phyloP scores from a whole-genome alignment of 1,140 invertebrate genomes.

The Trichomalopsis sarcophagae region DNA sequence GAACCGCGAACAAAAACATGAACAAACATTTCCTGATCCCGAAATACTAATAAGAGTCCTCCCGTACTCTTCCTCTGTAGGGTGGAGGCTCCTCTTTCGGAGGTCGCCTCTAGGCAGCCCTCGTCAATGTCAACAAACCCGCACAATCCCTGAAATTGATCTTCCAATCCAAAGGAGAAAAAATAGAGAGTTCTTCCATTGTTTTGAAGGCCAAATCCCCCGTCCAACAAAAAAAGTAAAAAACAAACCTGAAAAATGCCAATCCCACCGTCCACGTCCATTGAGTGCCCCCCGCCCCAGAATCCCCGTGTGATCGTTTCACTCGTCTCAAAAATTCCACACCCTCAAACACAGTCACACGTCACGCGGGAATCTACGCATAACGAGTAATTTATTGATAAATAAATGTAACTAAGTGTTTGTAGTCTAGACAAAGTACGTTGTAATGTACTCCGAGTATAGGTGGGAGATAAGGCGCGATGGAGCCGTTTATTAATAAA shows the following conservation, averaged over 20 bases:
- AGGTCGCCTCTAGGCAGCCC: background rate
- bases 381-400: conserved; percentile 71
- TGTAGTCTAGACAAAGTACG: conserved; percentile 72
- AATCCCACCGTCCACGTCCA: conserved; percentile 48
- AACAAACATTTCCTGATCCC: conserved; percentile 12
- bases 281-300: conserved; percentile 37
- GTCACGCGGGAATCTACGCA: conserved; percentile 58
- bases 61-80: conserved; percentile 14
- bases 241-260: conserved; percentile 43
- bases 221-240: conserved; percentile 27
- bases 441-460: conserved; percentile 67
- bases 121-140: conserved; percentile 14
- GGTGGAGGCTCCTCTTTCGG: background rate
- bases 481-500: conserved; percentile 68
- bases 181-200: conserved; percentile 27
- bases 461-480: conserved; percentile 65
- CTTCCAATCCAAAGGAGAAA: conserved; percentile 38
- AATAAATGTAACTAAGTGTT: conserved; percentile 75
- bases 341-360: conserved; percentile 22
- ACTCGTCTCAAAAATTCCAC: conserved; percentile 19
- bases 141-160: conserved; percentile 1
- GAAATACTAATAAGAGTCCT: background rate
- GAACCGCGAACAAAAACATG: conserved; percentile 1
- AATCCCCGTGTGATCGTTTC: conserved; percentile 43
- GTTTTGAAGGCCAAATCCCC: conserved; percentile 10